Percentiles rank a stretch among this genome's conserved stretches.
These are phyloP conservation scores for Trachemys scripta DNA, from an alignment of 2,113 vertebrate genomes.

Conservation along the genomic window DNA sequence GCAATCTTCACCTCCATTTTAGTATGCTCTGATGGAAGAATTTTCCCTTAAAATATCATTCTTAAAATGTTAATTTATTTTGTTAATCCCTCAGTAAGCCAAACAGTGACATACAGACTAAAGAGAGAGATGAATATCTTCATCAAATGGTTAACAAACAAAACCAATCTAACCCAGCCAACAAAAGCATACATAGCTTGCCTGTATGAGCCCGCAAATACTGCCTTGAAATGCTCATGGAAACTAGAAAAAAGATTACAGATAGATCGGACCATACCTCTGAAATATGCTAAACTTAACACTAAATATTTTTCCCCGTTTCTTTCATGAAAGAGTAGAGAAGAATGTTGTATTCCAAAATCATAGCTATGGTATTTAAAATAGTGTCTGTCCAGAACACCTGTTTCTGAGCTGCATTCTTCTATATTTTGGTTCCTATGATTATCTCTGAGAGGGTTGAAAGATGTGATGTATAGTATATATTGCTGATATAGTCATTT, in stretches of 20 bases:
- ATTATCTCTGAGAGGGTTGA: not conserved
- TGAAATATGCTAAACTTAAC: not conserved
- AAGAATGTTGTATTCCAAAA: not conserved
- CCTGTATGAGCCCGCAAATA: not conserved
- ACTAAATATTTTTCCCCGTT: not conserved
- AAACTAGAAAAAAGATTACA: not conserved
- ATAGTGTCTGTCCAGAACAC: not conserved
- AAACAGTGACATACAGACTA: not conserved
- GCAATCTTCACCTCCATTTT: conserved; percentile 30
- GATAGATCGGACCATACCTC: not conserved
- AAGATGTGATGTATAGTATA: not conserved
- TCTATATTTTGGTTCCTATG: not conserved
- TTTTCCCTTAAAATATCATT: not conserved
- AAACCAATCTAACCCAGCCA: not conserved
- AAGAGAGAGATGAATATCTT: not conserved
- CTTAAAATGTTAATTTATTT: not conserved
- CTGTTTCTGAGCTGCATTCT: not conserved
- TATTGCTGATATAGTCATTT: not conserved
- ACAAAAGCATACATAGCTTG: not conserved
- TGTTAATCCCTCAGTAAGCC: not conserved
- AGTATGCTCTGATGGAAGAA: not conserved
- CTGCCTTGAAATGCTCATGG: not conserved
- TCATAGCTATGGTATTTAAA: not conserved
- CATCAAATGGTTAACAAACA: not conserved
- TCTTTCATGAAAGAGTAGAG: not conserved